Base-by-base conservation (phyloP, 2,113 vertebrate genomes). In the Mustela nigripes region DNA sequence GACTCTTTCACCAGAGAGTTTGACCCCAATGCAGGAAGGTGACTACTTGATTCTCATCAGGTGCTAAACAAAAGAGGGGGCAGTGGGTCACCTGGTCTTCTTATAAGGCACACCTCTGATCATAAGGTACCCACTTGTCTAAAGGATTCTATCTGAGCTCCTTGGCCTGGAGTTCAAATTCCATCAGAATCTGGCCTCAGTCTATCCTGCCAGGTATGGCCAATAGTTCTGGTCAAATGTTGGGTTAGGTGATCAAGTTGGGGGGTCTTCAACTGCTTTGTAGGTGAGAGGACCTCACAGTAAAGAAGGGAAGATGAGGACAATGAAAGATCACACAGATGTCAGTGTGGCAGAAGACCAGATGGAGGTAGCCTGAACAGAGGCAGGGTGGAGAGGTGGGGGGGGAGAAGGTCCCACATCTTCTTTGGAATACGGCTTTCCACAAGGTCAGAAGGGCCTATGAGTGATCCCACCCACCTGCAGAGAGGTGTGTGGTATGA, bases 351-450 rank as follows among this genome's bases (percentile, higher is more conserved):
- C 21, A 4, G 9, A 60, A 63, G 21, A 86, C 22, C 2, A 15
- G 71, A 56, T 6, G 1, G 15, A 69, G 9, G 48, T 2, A 31
- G n/a, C 39, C 80, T 96, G 58, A 65, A 69, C 33, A 8, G 7
- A 33, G 53, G 21, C 21, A 3, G 22, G 50, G 15, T 21, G 26
- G 22, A 33, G 42, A 45, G 12, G 15, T 5, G 11, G 14, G 11
- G 14, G 11, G 76, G 14, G 7, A 82, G 56, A 31, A 10, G 78
- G 69, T 91, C 6, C 15, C 42, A 36, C 1, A 36, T 48, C 48
- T 48, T 74, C 56, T 48, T 36, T 95, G 95, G 11, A 79, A 7
- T 28, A 63, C 84, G 69, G 62, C 36, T 81, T 96, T 96, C 56
- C 0, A 1, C 50, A 87, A 96, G 85, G 63, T 84, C 31, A 21